These are phyloP conservation scores for Lontra canadensis DNA, from an alignment of 2,113 vertebrate genomes.

Conservation along the genomic window DNA sequence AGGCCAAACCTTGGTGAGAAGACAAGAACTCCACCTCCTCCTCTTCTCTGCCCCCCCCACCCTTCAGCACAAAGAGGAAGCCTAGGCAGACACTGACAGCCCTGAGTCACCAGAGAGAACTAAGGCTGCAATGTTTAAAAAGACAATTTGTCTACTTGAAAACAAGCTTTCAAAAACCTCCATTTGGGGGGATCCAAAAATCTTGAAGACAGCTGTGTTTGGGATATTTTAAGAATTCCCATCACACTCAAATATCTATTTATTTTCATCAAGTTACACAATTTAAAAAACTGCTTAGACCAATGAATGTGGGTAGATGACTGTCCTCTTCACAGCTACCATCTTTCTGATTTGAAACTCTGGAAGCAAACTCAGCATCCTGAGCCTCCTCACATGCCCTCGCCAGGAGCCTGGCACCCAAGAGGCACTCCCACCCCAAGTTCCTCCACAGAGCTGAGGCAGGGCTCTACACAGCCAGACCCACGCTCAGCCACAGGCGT, in stretches of 20 bases:
- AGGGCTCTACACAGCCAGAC: background rate
- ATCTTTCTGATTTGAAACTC: background rate
- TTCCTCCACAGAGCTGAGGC: background rate
- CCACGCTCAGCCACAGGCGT: background rate
- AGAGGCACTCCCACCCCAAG: background rate
- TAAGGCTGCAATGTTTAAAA: background rate
- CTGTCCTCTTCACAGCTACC: constrained; percentile 29
- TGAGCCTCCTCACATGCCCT: background rate
- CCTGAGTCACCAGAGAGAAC: constrained; percentile 32
- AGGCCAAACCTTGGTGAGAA: background rate
- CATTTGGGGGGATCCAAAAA: background rate
- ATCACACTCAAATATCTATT: constrained; percentile 9
- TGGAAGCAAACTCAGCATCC: background rate
- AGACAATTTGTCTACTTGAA: constrained; percentile 40
- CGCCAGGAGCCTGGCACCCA: background rate
- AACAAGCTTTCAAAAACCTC: background rate
- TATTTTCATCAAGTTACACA: background rate
- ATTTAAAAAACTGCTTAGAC: constrained; percentile 56
- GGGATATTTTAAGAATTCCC: constrained; percentile 17
- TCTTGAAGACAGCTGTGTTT: background rate
- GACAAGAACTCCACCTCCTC: background rate
- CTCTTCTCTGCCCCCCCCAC: background rate
- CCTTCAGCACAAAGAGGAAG: background rate
- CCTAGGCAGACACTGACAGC: background rate
- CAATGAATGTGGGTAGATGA: constrained; percentile 12